Base-by-base conservation (phyloP, 2,888 invertebrate species). In the Scaptomyza reducta region DNA sequence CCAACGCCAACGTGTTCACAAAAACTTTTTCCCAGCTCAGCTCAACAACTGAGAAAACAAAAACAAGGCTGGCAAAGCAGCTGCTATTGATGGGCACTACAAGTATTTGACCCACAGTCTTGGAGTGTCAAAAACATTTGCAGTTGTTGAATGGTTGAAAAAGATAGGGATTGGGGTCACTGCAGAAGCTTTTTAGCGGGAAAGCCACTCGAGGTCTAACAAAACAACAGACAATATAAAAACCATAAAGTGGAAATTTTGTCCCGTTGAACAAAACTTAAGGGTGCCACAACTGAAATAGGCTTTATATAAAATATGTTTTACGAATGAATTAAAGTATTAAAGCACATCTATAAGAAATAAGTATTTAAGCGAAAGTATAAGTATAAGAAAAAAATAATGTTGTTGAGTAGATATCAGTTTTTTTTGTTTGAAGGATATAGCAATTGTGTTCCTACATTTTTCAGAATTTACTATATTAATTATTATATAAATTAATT, bases 41-140 rank as follows among this genome's bases (percentile, higher is more conserved):
- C 66, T 40, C 40, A 75, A 57, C 66, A 77, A 71, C 72, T 77
- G 70, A 53, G 54, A 61, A 44, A 54, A 41, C 14, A 47, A 46
- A 54, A 55, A 63, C 50, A 62, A 22, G 7, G 13, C 33, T 16
- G 50, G 33, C 9, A 53, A 70, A 67, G 41, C 74, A 70, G 62
- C 62, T 66, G 74, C 59, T 59, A 62, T 73, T 64, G 74, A 60
- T 63, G 50, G 59, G 41, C 55, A 67, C 35, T 63, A 47, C 55
- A 70, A 72, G 79, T 62, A 70, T 87, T 82, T 87, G 85, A 82
- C 82, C 82, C 82, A 76, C 71, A 79, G 84, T 74, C 66, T 76
- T 81, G 85, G 79, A 85, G 82, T 87, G 82, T 87, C 87, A 81
- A 74, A 85, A 82, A 87, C 82, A 82, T 82, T 82, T 82, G 85